Conservation (phyloP, 2,797 vertebrate species). For the Moxostoma hubbsi region DNA sequence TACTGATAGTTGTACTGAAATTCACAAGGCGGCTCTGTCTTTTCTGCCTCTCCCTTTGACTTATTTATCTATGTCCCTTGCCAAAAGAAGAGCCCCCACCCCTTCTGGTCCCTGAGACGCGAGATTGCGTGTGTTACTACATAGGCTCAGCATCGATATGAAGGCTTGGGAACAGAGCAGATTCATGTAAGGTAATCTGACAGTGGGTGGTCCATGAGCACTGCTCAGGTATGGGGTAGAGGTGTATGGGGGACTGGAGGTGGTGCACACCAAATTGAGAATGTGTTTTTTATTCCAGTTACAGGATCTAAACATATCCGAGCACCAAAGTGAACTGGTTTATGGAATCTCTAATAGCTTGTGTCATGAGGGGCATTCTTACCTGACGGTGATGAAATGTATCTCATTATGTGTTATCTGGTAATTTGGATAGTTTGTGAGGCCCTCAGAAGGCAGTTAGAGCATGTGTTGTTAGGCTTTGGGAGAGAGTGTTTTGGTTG, state of each 20-base stretch:
- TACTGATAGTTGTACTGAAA: constrained; percentile 77
- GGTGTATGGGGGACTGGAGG: background rate
- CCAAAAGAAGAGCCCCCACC: constrained; percentile 28
- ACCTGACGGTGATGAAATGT: constrained; percentile 31
- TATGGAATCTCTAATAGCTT: constrained; percentile 35
- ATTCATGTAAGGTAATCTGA: constrained; percentile 37
- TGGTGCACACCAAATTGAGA: constrained; percentile 33
- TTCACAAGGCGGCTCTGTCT: constrained; percentile 69
- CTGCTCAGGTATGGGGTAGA: constrained; percentile 18
- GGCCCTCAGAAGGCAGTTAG: constrained; percentile 22
- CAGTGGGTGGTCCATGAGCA: constrained; percentile 20
- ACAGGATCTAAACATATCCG: constrained; percentile 21
- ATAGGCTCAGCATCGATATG: background rate
- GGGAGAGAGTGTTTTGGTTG: constrained; percentile 30
- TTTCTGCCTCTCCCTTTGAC: constrained; percentile 53
- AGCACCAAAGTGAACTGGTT: constrained; percentile 5
- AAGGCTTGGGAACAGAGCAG: constrained; percentile 9
- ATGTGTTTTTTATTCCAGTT: constrained; percentile 35
- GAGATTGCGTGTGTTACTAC: constrained; percentile 35
- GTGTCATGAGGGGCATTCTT: constrained; percentile 27
- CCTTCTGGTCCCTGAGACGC: constrained; percentile 24
- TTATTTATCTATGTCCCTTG: constrained; percentile 41
- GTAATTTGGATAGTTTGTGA: constrained; percentile 37
- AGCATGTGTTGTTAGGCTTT: constrained; percentile 37
- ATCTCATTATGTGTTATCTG: constrained; percentile 37